A percentile compares a stretch with the other conserved stretches of the same genome.
These are phyloP conservation scores for Andrena haemorrhoa DNA, from an alignment of 2,888 invertebrate species.

Conservation along the genomic window DNA sequence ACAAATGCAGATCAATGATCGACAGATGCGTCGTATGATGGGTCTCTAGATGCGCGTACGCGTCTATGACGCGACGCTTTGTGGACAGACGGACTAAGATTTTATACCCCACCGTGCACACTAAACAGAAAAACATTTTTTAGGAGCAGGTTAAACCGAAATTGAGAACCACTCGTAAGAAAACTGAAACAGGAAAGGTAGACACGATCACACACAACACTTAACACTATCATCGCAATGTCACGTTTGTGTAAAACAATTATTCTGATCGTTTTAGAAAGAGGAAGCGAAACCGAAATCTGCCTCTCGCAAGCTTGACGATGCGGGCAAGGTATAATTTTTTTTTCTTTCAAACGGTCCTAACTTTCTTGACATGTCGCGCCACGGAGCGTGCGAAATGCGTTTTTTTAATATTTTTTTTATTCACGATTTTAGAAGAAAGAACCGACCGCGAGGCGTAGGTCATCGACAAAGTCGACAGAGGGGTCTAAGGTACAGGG, in stretches of 20 bases:
- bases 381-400: background rate
- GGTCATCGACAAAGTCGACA: slow-evolving; percentile 58
- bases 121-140: slow-evolving; percentile 19
- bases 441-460: slow-evolving; percentile 54
- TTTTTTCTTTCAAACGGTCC: slow-evolving; percentile 5
- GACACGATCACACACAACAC: slow-evolving; percentile 19
- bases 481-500: slow-evolving; percentile 63
- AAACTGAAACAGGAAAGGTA: slow-evolving; percentile 55
- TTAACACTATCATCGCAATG: background rate
- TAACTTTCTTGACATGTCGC: background rate
- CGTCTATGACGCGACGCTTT: too few relatives aligned
- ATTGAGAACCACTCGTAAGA: slow-evolving; percentile 47
- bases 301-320: slow-evolving; percentile 51
- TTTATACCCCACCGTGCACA: background rate
- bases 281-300: slow-evolving; percentile 50
- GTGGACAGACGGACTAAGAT: background rate
- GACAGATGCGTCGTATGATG: too few relatives aligned
- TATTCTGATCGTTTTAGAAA: slow-evolving; percentile 53
- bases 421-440: slow-evolving; percentile 60
- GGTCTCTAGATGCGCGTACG: too few relatives aligned
- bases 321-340: slow-evolving; percentile 58
- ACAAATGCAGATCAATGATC: too few relatives aligned
- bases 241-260: background rate
- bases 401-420: slow-evolving; percentile 22
- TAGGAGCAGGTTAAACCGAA: slow-evolving; percentile 64